These are phyloP conservation scores for Coranthus polyacanthus DNA, from an alignment of 2,797 vertebrate species.

Conservation along the genomic window DNA sequence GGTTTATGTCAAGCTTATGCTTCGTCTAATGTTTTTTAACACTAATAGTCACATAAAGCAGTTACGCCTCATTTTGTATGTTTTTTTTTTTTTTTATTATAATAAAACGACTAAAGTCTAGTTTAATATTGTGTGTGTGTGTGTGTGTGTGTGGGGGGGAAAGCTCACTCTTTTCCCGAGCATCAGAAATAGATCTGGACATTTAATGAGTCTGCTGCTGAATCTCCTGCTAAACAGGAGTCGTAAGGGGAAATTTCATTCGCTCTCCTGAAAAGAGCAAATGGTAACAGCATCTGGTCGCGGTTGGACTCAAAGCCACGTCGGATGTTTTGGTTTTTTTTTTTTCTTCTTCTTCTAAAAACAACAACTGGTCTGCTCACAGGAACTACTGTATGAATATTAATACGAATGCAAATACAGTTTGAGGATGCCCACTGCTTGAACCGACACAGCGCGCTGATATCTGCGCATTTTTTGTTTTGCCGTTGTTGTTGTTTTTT, in stretches of 20 bases:
- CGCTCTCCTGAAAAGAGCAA: slow-evolving; percentile 36
- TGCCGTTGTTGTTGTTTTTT: slow-evolving; percentile 46
- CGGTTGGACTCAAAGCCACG: slow-evolving; percentile 62
- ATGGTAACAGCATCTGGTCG: slow-evolving; percentile 47
- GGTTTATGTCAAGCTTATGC: slow-evolving; percentile 42
- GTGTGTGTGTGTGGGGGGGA: too few relatives aligned
- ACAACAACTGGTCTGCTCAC: slow-evolving; percentile 63
- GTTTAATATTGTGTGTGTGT: too few relatives aligned
- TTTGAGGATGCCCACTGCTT: slow-evolving; percentile 74
- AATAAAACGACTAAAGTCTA: too few relatives aligned
- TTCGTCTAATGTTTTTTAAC: slow-evolving; percentile 35
- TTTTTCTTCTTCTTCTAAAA: slow-evolving; percentile 1
- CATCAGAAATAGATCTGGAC: slow-evolving; percentile 3
- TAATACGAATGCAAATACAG: slow-evolving; percentile 76
- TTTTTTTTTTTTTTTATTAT: slow-evolving; percentile 12
- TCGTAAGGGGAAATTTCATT: slow-evolving; percentile 28
- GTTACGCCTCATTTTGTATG: neutral
- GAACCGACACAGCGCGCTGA: slow-evolving; percentile 66
- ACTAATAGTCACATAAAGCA: neutral
- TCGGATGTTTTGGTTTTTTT: slow-evolving; percentile 44
- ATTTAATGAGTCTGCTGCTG: slow-evolving; percentile 33
- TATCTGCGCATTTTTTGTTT: slow-evolving; percentile 75
- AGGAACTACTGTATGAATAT: slow-evolving; percentile 79
- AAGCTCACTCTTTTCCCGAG: too few relatives aligned
- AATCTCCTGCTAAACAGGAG: slow-evolving; percentile 28